A percentile compares a stretch with the other conserved stretches of the same genome.
Evolutionary conservation across 1,140 invertebrate genomes (phyloP).

Genomic region (Zaprionus inermis): DNA sequence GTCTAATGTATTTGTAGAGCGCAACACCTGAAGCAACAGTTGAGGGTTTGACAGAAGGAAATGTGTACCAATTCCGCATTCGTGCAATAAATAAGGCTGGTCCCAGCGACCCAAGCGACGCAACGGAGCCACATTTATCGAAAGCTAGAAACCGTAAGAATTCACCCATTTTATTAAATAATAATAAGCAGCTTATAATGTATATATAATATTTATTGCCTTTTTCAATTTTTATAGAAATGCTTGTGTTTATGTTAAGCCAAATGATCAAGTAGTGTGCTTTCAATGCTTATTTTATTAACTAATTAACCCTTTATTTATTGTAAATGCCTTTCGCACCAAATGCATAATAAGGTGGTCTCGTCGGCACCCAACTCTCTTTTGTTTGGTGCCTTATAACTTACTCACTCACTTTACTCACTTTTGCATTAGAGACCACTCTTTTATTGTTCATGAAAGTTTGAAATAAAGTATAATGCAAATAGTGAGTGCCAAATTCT

Average conservation of each 20-base stretch:
- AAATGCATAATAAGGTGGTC: too few relatives aligned
- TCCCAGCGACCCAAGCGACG: conserved; percentile 94
- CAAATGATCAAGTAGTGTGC: conserved; percentile 36
- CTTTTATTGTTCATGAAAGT: too few relatives aligned
- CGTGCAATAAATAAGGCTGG: conserved; percentile 97
- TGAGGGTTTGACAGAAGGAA: conserved; percentile 94
- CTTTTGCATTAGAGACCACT: too few relatives aligned
- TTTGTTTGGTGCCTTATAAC: too few relatives aligned
- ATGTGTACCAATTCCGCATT: conserved; percentile 96
- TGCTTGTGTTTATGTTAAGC: conserved; percentile 56
- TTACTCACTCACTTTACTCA: too few relatives aligned
- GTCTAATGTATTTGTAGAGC: conserved; percentile 84
- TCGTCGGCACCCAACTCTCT: too few relatives aligned
- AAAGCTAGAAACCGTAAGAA: conserved; percentile 95
- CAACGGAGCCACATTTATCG: conserved; percentile 93
- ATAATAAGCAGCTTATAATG: background rate
- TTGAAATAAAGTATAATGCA: too few relatives aligned
- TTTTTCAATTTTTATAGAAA: conserved; percentile 26
- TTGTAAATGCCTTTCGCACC: too few relatives aligned
- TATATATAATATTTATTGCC: background rate
- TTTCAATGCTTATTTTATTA: conserved; percentile 25
- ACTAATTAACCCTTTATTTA: too few relatives aligned
- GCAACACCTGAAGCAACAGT: conserved; percentile 92
- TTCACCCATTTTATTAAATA: conserved; percentile 2
- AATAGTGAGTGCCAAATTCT: too few relatives aligned